Conservation (phyloP, 2,797 vertebrate species). For the Odontamblyopus lacepedii region DNA sequence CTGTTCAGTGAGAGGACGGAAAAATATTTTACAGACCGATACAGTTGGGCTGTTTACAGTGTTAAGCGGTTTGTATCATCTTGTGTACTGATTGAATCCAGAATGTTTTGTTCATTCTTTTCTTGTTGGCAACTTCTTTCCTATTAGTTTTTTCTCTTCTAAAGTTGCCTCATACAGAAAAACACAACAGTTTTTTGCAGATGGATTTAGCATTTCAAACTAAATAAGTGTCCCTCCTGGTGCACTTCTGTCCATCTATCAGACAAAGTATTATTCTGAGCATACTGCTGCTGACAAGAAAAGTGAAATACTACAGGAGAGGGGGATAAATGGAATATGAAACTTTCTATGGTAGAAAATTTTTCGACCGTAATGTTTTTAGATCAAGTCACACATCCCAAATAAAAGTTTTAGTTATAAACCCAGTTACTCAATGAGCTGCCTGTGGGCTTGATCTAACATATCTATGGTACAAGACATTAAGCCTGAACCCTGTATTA, state of each 20-base stretch:
- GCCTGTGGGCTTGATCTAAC: not conserved
- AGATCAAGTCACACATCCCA: too few species aligned
- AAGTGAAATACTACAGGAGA: too few species aligned
- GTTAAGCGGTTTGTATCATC: not conserved
- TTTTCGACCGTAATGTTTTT: too few species aligned
- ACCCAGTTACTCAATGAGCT: not conserved
- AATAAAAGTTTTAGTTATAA: too few species aligned
- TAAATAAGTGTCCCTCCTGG: not conserved
- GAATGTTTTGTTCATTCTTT: not conserved
- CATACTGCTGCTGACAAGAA: too few species aligned
- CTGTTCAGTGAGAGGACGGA: constrained; percentile 21
- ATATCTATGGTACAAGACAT: not conserved
- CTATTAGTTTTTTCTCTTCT: not conserved
- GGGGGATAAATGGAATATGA: too few species aligned
- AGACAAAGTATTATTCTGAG: too few species aligned
- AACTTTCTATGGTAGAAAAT: too few species aligned
- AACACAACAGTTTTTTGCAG: not conserved
- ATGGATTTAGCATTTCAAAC: not conserved
- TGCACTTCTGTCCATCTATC: not conserved
- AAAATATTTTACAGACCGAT: constrained; percentile 14
- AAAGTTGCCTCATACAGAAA: not conserved
- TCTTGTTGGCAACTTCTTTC: too few species aligned
- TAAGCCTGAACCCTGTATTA: not conserved
- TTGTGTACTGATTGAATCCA: not conserved
- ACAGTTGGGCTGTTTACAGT: not conserved